phyloP scores from a whole-genome alignment of 1,140 invertebrate genomes.

The Harpegnathos saltator region DNA sequence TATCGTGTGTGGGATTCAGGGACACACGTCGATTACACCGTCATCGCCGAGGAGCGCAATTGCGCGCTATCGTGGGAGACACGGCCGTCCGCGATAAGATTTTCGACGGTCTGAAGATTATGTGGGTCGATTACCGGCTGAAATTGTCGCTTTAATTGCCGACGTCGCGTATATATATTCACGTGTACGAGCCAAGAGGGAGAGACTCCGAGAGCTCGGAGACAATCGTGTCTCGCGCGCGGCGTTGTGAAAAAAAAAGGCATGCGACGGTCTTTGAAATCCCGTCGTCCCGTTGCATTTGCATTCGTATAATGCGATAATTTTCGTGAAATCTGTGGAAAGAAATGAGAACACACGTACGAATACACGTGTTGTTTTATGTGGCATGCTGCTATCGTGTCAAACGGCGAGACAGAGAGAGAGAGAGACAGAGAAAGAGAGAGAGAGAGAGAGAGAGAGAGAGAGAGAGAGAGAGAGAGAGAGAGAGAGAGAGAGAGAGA shows the following conservation, averaged over 20 bases:
- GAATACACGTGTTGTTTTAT: background rate
- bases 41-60: slow-evolving; percentile 1
- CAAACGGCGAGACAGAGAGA: slow-evolving; percentile 20
- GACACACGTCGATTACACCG: slow-evolving; percentile 33
- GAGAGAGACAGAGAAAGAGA: too few species aligned
- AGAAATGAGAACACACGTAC: background rate
- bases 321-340: slow-evolving; percentile 5
- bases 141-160: slow-evolving; percentile 12
- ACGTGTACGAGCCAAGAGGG: too few species aligned
- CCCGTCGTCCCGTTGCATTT: background rate
- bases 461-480: too few species aligned
- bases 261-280: slow-evolving; percentile 7
- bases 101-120: background rate
- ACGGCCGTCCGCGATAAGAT: background rate
- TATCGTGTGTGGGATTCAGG: slow-evolving; percentile 26
- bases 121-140: background rate
- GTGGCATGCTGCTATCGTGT: background rate
- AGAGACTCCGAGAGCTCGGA: background rate
- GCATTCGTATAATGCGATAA: background rate
- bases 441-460: too few species aligned
- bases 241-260: too few species aligned
- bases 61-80: background rate
- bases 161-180: background rate
- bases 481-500: too few species aligned
- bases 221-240: background rate